Conservation (phyloP, 2,113 vertebrate genomes). For the Callorhinus ursinus region DNA sequence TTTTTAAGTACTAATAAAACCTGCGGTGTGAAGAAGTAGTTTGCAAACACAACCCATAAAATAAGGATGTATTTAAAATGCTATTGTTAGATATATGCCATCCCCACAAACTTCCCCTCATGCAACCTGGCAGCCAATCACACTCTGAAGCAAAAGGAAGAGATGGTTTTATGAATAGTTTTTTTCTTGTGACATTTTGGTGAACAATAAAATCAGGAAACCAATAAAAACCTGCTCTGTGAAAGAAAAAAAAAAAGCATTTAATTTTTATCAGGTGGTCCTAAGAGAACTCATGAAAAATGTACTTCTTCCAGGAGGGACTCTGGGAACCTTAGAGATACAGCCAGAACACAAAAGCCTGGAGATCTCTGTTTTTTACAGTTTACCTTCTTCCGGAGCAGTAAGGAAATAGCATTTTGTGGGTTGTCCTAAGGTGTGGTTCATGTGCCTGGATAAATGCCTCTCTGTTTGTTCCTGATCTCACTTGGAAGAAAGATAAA, state of each 20-base stretch:
- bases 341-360: not conserved
- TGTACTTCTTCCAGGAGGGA: slow-evolving; percentile 60
- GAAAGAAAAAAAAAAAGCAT: slow-evolving; percentile 76
- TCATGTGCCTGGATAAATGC: slow-evolving; percentile 32
- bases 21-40: slow-evolving; percentile 66
- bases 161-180: slow-evolving; percentile 65
- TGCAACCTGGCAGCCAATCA: slow-evolving; percentile 65
- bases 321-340: slow-evolving; percentile 48
- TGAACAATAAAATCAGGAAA: slow-evolving; percentile 64
- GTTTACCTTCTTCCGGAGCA: not conserved
- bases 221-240: slow-evolving; percentile 53
- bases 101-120: slow-evolving; percentile 71
- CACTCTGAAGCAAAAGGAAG: slow-evolving; percentile 79
- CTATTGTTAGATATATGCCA: slow-evolving; percentile 74
- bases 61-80: slow-evolving; percentile 76
- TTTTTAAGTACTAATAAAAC: slow-evolving; percentile 78
- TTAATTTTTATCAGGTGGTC: slow-evolving; percentile 65
- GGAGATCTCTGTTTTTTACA: not conserved
- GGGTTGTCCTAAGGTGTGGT: not conserved
- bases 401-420: slow-evolving; percentile 7
- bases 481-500: slow-evolving; percentile 47
- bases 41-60: slow-evolving; percentile 70
- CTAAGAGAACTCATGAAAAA: slow-evolving; percentile 56
- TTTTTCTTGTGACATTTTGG: slow-evolving; percentile 65
- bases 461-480: not conserved